Conservation (phyloP, 2,113 vertebrate genomes). For the Paratilapia polleni region DNA sequence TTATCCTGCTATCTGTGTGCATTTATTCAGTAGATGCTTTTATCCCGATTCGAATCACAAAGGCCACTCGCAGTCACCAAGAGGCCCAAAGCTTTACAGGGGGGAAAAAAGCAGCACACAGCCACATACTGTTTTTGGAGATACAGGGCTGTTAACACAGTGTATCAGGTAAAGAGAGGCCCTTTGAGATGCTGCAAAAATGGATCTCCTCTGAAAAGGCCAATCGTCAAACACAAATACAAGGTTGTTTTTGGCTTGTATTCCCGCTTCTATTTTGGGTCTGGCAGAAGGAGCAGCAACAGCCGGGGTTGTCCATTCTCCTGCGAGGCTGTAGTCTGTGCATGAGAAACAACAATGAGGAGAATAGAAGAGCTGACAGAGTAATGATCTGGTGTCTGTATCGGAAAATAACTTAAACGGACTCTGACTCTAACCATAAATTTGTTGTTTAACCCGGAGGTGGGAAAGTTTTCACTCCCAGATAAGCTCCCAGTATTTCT, state of each 20-base stretch:
- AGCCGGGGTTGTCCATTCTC: conserved; percentile 70
- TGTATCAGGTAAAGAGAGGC: conserved; percentile 53
- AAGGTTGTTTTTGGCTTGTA: conserved; percentile 65
- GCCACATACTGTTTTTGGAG: conserved; percentile 45
- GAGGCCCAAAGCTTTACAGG: conserved; percentile 29
- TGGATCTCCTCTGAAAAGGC: conserved; percentile 70
- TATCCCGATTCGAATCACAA: conserved; percentile 54
- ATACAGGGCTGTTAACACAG: conserved; percentile 32
- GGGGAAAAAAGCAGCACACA: background rate
- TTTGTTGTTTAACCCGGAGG: background rate
- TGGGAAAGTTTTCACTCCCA: background rate
- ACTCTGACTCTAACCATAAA: background rate
- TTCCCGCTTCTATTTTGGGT: conserved; percentile 71
- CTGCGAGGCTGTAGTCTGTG: conserved; percentile 57
- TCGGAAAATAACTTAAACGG: conserved; percentile 7
- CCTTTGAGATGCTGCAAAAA: conserved; percentile 58
- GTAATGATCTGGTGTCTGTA: background rate
- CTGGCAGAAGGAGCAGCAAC: conserved; percentile 67
- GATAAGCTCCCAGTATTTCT: background rate
- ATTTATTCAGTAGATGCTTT: conserved; percentile 61
- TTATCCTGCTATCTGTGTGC: conserved; percentile 39
- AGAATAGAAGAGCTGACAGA: conserved; percentile 25
- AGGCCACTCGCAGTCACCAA: conserved; percentile 52
- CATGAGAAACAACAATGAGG: conserved; percentile 37
- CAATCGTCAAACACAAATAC: conserved; percentile 65